Evolutionary conservation across 2,888 invertebrate genomes (phyloP).

Genomic region (Parapristionchus giblindavisi): DNA sequence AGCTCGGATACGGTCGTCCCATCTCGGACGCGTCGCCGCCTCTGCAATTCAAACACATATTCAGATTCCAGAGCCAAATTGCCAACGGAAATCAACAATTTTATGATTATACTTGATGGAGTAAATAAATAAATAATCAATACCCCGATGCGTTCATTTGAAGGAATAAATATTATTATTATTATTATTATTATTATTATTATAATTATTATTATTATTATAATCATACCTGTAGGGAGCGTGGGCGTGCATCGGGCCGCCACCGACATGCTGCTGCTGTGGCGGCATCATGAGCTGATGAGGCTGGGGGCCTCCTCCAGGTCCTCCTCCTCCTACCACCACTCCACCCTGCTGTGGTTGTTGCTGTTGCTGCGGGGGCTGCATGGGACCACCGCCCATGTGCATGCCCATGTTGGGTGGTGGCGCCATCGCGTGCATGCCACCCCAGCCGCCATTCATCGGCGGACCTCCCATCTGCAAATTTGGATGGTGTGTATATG

Average conservation of each 20-base stretch:
- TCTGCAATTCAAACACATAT: too few species aligned
- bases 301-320: conserved; percentile 31
- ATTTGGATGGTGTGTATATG: too few species aligned
- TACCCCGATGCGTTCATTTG: too few species aligned
- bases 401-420: neutral
- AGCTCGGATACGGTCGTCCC: conserved; percentile 22
- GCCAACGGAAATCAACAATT: too few species aligned
- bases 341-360: conserved; percentile 21
- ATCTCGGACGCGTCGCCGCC: conserved; percentile 32
- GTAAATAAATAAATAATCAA: too few species aligned
- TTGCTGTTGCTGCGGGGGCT: conserved; percentile 7
- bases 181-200: too few species aligned
- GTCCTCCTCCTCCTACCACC: conserved; percentile 2
- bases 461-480: too few species aligned
- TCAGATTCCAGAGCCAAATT: too few species aligned
- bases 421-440: conserved; percentile 15
- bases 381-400: neutral
- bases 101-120: too few species aligned
- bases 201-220: too few species aligned
- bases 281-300: conserved; percentile 33
- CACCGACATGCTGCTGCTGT: conserved; percentile 36
- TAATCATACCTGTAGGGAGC: conserved; percentile 29
- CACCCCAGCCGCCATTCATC: too few species aligned
- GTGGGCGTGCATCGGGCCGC: conserved; percentile 37
- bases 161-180: too few species aligned